Conservation (phyloP, 2,888 invertebrate species). For the Nephrocerus scutellatus region DNA sequence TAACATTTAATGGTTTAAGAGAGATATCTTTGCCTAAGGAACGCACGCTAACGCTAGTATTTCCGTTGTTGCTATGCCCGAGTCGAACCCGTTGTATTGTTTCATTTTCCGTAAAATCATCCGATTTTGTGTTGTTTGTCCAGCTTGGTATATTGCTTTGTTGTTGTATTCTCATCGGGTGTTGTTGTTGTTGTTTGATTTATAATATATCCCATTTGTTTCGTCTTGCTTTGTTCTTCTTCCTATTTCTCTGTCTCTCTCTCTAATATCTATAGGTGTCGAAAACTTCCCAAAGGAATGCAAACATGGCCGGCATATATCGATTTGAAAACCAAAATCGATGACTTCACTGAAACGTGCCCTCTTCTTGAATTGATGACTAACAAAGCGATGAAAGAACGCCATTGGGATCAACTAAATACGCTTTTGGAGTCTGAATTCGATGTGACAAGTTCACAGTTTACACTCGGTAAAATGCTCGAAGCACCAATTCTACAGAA, state of each 20-base stretch:
- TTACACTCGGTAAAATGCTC: constrained; percentile 74
- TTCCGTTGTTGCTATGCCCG: too few relatives aligned
- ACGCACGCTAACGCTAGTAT: too few relatives aligned
- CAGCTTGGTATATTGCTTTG: too few relatives aligned
- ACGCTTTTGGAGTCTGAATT: constrained; percentile 57
- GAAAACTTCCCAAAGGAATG: constrained; percentile 75
- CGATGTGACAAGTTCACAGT: constrained; percentile 72
- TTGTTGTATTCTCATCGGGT: neutral
- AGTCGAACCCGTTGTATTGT: too few relatives aligned
- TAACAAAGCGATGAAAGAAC: constrained; percentile 74
- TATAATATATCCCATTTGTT: neutral
- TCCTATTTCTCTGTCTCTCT: constrained; percentile 17
- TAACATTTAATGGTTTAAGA: too few relatives aligned
- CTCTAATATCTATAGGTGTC: constrained; percentile 53
- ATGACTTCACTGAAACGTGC: constrained; percentile 83
- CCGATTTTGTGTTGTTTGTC: too few relatives aligned
- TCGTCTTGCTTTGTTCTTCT: too few relatives aligned
- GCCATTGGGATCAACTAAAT: constrained; percentile 66
- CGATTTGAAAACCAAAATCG: constrained; percentile 80
- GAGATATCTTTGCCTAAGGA: too few relatives aligned
- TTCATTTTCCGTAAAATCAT: neutral
- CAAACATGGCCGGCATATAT: constrained; percentile 83
- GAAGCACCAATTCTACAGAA: constrained; percentile 73
- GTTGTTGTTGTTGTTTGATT: neutral
- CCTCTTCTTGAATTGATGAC: constrained; percentile 83